Evolutionary conservation across 2,113 vertebrate genomes (phyloP), one percentile per base, ranked within the genome.

Genomic region (Engraulis encrasicolus): DNA sequence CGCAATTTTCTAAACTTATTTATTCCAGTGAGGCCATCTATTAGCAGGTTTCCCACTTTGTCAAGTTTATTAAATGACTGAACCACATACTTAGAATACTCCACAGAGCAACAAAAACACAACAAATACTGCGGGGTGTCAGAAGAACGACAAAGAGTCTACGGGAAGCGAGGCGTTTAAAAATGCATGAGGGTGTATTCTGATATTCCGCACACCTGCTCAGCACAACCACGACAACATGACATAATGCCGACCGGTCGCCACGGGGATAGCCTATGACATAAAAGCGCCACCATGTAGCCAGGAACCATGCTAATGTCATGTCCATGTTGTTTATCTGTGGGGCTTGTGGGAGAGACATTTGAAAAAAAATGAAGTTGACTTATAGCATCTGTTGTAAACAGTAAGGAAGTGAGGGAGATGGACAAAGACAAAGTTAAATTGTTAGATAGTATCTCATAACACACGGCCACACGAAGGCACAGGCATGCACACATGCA

Each of bases 221-320:
- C 58, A n/a, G n/a, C n/a, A n/a, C n/a, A n/a, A 12, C 58, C 58
- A 66, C 7, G 14, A n/a, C 23, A 66, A 66, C 58, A 66, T 66
- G 58, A 66, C 58, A 66, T 66, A 66, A 66, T 66, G 58, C n/a
- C n/a, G n/a, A n/a, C 58, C 23, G 23, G 58, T 66, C 58, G 58
- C 58, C 58, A 66, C 23, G 58, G 58, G 9, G 58, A 66, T n/a
- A n/a, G n/a, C n/a, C n/a, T 66, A 66, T 31, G 58, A 66, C 58
- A 66, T 66, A n/a, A 31, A 66, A 66, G 58, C 15, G 23, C 58
- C 23, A 15, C 6, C 58, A 31, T n/a, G 58, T 31, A 27, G 58
- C 58, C 58, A 14, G 31, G 58, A 66, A 66, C 58, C 5, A 27
- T 31, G n/a, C 58, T 66, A 27, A 66, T 66, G 58, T 66, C 23